Evolutionary conservation across 2,797 vertebrate genomes (phyloP).

Genomic region (Bradypus variegatus): DNA sequence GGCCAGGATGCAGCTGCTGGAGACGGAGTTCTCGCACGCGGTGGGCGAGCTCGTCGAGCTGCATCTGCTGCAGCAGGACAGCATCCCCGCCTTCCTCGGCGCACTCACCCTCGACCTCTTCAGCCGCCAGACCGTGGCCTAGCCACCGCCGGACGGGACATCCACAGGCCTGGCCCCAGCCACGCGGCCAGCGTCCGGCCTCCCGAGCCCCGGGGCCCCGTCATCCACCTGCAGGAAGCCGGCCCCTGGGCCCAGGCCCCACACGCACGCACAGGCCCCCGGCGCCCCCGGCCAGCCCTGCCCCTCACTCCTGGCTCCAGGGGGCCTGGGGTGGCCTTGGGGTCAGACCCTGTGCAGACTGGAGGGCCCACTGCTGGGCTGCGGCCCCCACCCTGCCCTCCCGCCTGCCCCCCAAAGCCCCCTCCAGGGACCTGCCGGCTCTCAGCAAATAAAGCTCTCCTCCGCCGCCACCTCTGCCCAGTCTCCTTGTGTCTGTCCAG

Average conservation of each 20-base stretch:
- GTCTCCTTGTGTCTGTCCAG: not conserved
- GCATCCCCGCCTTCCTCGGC: conserved; percentile 89
- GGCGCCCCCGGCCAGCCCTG: too few relatives aligned
- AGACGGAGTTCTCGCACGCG: conserved; percentile 88
- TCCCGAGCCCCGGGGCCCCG: too few relatives aligned
- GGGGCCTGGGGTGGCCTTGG: not conserved
- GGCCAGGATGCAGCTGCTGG: conserved; percentile 80
- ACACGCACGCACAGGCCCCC: too few relatives aligned
- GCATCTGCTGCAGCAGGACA: conserved; percentile 91
- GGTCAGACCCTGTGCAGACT: not conserved
- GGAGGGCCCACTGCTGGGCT: not conserved
- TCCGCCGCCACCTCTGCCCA: too few relatives aligned
- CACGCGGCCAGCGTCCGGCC: too few relatives aligned
- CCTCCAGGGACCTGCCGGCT: not conserved
- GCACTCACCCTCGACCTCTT: conserved; percentile 90
- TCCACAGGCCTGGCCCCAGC: too few relatives aligned
- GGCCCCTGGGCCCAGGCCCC: not conserved
- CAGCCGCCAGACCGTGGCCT: conserved; percentile 80
- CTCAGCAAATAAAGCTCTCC: not conserved
- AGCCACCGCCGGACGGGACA: not conserved
- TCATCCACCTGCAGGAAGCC: not conserved
- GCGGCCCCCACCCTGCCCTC: not conserved
- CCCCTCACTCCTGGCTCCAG: too few relatives aligned
- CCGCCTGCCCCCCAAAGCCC: not conserved
- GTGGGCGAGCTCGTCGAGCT: conserved; percentile 85